Evolutionary conservation across 2,113 vertebrate genomes (phyloP), one percentile per base, ranked within the genome.

Genomic region (Gymnogyps californianus): DNA sequence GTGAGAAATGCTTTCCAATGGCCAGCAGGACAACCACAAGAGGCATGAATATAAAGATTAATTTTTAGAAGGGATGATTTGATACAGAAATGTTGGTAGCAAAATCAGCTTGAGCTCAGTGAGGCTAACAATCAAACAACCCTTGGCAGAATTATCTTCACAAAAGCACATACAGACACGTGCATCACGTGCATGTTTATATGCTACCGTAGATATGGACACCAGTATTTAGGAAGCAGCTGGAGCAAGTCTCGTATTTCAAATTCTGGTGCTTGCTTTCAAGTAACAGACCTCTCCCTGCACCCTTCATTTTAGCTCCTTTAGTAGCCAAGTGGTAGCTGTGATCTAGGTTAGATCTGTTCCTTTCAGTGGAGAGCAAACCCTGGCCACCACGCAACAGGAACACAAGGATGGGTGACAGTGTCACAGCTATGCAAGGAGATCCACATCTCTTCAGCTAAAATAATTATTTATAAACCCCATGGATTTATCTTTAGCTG

Each of bases 91-190:
- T 32, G 20, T 17, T 51, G 64, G 34, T 31, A 80, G 57, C 4
- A 71, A 40, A 69, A 58, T 74, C 42, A 80, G 12, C 47, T 34
- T 67, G 13, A 82, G 54, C 28, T 76, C 72, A 66, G 18, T 26
- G 42, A 66, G 29, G 57, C 9, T 76, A 51, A 52, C 46, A 62
- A 57, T 16, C 36, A 28, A 67, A 8, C 28, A 69, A 25, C 18
- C 29, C 83, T 55, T 36, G 19, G 52, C 46, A 94, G 21, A 59
- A 61, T 40, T 61, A 75, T 38, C 57, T 75, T 81, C 38, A 28
- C 26, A 84, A 47, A 14, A 52, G 40, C 57, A 61, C 8, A 16
- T 2, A n/a, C 1, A 7, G 44, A 83, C n/a, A 49, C 0, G 0
- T 8, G 55, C 15, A 46, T 62, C 52, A 51, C 1, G 1, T 22